Evolutionary conservation across 2,113 vertebrate genomes (phyloP).

Genomic region (Toxotes chatareus): DNA sequence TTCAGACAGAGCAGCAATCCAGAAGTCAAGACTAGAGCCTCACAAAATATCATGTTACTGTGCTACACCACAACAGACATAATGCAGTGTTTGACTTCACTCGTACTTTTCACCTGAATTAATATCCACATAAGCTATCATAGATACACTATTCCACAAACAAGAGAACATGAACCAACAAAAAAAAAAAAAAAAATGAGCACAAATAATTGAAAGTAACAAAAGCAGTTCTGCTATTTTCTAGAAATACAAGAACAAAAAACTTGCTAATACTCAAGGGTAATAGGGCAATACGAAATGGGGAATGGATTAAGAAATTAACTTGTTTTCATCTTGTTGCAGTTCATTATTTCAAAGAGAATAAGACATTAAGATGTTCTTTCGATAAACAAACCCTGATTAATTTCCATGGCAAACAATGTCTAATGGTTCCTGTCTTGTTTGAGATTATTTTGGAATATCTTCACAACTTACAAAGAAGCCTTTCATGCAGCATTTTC

Average conservation of each 20-base stretch:
- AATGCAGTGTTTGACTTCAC: background rate
- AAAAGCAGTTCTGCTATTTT: slow-evolving; percentile 67
- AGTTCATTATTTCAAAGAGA: slow-evolving; percentile 87
- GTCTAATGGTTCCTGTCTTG: slow-evolving; percentile 76
- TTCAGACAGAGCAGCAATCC: background rate
- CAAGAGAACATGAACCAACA: slow-evolving; percentile 17
- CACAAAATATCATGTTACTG: background rate
- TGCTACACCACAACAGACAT: background rate
- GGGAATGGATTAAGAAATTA: slow-evolving; percentile 80
- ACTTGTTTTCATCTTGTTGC: slow-evolving; percentile 83
- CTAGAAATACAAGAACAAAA: slow-evolving; percentile 62
- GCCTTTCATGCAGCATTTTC: slow-evolving; percentile 58
- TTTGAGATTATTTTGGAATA: slow-evolving; percentile 77
- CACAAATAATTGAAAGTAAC: slow-evolving; percentile 57
- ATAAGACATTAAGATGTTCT: slow-evolving; percentile 83
- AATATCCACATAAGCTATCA: background rate
- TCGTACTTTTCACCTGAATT: background rate
- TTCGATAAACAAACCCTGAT: slow-evolving; percentile 84
- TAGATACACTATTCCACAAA: slow-evolving; percentile 3
- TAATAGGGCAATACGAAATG: slow-evolving; percentile 80
- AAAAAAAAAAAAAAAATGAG: slow-evolving; percentile 32
- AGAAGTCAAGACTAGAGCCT: background rate
- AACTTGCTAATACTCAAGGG: slow-evolving; percentile 74
- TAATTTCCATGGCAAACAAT: slow-evolving; percentile 82
- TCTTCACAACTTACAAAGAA: slow-evolving; percentile 69